These are phyloP conservation scores for Macaca mulatta DNA, from an alignment of 2,113 vertebrate genomes.

Conservation along the genomic window DNA sequence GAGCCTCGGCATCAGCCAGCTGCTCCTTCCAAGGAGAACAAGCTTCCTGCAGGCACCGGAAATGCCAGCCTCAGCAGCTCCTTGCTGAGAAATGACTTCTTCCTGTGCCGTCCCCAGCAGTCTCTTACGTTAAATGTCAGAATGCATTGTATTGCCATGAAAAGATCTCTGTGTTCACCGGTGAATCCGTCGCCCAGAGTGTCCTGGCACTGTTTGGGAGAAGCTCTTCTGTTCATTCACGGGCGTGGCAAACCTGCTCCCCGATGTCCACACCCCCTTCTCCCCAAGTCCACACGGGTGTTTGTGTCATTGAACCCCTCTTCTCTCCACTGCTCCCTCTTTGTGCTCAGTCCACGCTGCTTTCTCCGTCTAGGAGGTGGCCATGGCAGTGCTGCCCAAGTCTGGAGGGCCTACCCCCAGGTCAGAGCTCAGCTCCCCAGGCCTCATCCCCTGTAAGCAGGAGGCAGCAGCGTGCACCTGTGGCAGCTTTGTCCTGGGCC, in stretches of 20 bases:
- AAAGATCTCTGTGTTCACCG: neutral
- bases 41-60: neutral
- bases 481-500: neutral
- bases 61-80: neutral
- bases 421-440: neutral
- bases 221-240: neutral
- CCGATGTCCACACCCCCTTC: rapidly evolving
- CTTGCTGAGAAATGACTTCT: neutral
- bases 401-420: neutral
- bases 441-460: neutral
- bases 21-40: neutral
- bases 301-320: neutral
- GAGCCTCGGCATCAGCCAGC: neutral
- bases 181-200: neutral
- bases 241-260: neutral
- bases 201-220: neutral
- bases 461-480: neutral
- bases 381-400: neutral
- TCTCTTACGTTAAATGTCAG: constrained; percentile 4
- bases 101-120: neutral
- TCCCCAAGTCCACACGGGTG: neutral
- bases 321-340: neutral
- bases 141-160: neutral
- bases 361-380: neutral
- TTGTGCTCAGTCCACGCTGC: neutral